Percentiles rank a stretch among this genome's conserved stretches.
phyloP scores from a whole-genome alignment of 2,888 invertebrate genomes.

The Boloria euphrosyne region DNA sequence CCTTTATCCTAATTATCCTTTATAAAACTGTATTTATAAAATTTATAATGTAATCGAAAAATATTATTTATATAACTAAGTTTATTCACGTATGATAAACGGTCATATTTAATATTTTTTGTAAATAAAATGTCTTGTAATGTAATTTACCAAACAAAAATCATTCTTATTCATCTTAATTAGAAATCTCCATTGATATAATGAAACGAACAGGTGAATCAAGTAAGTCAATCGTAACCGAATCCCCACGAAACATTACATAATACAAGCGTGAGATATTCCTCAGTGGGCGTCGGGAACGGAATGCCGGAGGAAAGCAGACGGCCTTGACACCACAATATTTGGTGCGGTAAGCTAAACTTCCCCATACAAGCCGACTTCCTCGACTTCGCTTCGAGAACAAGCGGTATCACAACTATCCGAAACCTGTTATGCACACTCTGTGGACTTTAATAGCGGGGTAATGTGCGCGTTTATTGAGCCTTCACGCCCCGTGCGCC shows the following conservation, averaged over 20 bases:
- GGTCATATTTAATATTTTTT: too few species aligned
- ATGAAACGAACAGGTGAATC: conserved; percentile 42
- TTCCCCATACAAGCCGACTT: conserved; percentile 52
- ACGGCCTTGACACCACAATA: conserved; percentile 79
- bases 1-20: too few species aligned
- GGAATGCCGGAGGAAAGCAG: conserved; percentile 80
- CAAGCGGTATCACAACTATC: conserved; percentile 44
- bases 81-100: too few species aligned
- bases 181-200: conserved; percentile 7
- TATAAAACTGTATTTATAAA: too few species aligned
- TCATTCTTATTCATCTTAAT: conserved; percentile 7
- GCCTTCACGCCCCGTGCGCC: conserved; percentile 72
- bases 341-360: conserved; percentile 70
- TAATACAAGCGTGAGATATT: conserved; percentile 77
- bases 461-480: conserved; percentile 57
- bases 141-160: background rate
- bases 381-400: conserved; percentile 39
- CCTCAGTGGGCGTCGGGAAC: conserved; percentile 75
- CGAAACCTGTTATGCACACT: conserved; percentile 38
- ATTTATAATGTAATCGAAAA: too few species aligned
- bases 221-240: conserved; percentile 66
- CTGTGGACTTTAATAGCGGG: conserved; percentile 57
- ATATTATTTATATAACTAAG: too few species aligned
- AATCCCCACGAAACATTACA: conserved; percentile 70
- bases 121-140: too few species aligned